These are phyloP conservation scores for Strigops habroptila DNA, from an alignment of 2,113 vertebrate genomes.

Conservation along the genomic window DNA sequence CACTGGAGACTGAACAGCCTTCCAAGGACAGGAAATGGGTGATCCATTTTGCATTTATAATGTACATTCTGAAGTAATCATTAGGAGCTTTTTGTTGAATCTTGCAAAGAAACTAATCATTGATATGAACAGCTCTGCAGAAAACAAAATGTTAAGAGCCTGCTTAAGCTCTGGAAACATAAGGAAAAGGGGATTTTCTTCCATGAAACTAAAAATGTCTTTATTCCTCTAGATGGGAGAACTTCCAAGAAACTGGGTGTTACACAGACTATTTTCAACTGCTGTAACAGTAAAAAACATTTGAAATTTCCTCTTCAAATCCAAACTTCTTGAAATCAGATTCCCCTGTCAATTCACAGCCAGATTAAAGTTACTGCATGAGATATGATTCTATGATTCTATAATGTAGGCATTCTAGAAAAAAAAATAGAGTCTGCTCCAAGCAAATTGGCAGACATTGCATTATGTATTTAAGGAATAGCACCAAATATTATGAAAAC, in stretches of 20 bases:
- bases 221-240: background rate
- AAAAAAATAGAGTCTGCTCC: background rate
- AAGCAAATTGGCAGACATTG: background rate
- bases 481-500: background rate
- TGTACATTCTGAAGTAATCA: background rate
- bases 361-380: background rate
- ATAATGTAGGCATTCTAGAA: accelerated
- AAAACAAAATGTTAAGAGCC: background rate
- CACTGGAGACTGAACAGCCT: background rate
- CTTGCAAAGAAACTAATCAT: background rate
- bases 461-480: background rate
- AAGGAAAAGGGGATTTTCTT: background rate
- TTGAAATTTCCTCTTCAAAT: background rate
- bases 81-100: background rate
- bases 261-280: background rate
- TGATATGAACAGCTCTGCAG: background rate
- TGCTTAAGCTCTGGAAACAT: background rate
- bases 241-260: background rate
- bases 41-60: background rate
- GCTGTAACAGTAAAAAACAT: background rate
- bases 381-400: background rate
- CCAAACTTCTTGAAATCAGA: background rate
- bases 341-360: background rate
- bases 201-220: background rate
- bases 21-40: background rate